phyloP scores from a whole-genome alignment of 2,888 invertebrate genomes.

The Scaptomyza cyrtandrae region DNA sequence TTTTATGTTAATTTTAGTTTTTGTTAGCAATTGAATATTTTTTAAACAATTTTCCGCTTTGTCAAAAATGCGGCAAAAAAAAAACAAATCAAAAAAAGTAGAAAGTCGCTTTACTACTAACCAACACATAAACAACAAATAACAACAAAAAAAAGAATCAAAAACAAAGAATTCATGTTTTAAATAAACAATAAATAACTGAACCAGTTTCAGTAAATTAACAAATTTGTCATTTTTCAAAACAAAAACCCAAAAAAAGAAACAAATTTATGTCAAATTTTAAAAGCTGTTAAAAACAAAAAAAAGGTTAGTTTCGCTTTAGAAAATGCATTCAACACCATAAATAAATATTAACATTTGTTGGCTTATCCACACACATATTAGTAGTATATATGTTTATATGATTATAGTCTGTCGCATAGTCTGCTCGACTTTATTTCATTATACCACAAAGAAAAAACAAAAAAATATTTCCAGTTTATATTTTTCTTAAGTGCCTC shows the following conservation, averaged over 20 bases:
- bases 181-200: slow-evolving; percentile 38
- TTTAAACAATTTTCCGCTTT: not conserved
- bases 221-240: slow-evolving; percentile 70
- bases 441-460: slow-evolving; percentile 22
- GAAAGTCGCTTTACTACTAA: slow-evolving; percentile 31
- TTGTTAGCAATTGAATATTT: not conserved
- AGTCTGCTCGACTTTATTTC: not conserved
- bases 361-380: slow-evolving; percentile 5
- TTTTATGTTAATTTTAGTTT: too few species aligned
- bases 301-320: slow-evolving; percentile 14
- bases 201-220: slow-evolving; percentile 69
- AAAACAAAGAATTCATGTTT: slow-evolving; percentile 11
- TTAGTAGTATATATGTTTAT: too few species aligned
- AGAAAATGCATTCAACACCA: slow-evolving; percentile 24
- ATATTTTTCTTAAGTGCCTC: slow-evolving; percentile 15
- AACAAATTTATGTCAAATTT: slow-evolving; percentile 26
- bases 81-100: slow-evolving; percentile 24
- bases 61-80: not conserved
- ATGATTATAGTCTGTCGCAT: too few species aligned
- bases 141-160: slow-evolving; percentile 9
- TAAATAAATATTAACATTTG: slow-evolving; percentile 25
- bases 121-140: not conserved
- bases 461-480: slow-evolving; percentile 59
- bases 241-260: not conserved
- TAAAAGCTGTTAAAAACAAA: slow-evolving; percentile 2